Evolutionary conservation across 2,113 vertebrate genomes (phyloP), one percentile per base, ranked within the genome.

Genomic region (Anarrhichthys ocellatus): DNA sequence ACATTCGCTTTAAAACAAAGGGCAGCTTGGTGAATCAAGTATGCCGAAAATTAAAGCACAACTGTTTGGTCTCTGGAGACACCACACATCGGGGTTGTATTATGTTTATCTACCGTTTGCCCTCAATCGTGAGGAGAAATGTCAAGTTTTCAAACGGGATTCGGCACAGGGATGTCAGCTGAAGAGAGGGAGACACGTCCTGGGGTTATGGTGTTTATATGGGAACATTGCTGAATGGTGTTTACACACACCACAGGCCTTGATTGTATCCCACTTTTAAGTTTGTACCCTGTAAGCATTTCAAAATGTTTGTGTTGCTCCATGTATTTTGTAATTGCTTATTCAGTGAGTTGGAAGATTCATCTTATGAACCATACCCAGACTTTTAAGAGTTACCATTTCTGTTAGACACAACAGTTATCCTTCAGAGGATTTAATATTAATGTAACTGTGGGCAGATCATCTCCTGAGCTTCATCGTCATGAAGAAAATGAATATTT

Each of bases 41-140:
- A 0, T n/a, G 77, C 59, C 36, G 62, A 70, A 80, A n/a, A 6
- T 22, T 11, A 65, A 24, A 20, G 10, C 2, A 18, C 2, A 36
- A 0, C 4, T 20, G 0, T 8, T 1, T 14, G 2, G 0, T 63
- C 3, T 2, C 0, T 1, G 7, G 5, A 4, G 2, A 61, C 0
- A 3, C n/a, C 1, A 6, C 2, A 0, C 1, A 58, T 52, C 5
- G 1, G 24, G 1, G 4, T 13, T 81, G 0, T 6, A 9, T 0
- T 46, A 0, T 6, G 5, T 22, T 1, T 54, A 8, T 56, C 9
- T n/a, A 0, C 4, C 0, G 1, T 29, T 74, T 32, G n/a, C 0
- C 9, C 8, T 1, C 50, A 4, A 0, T 58, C 7, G 3, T 5
- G 27, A 42, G 38, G 1, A 14, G 32, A 65, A 80, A 48, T 14